These are phyloP conservation scores for Achatina immaculata DNA, from an alignment of 1,140 invertebrate genomes.

Conservation along the genomic window DNA sequence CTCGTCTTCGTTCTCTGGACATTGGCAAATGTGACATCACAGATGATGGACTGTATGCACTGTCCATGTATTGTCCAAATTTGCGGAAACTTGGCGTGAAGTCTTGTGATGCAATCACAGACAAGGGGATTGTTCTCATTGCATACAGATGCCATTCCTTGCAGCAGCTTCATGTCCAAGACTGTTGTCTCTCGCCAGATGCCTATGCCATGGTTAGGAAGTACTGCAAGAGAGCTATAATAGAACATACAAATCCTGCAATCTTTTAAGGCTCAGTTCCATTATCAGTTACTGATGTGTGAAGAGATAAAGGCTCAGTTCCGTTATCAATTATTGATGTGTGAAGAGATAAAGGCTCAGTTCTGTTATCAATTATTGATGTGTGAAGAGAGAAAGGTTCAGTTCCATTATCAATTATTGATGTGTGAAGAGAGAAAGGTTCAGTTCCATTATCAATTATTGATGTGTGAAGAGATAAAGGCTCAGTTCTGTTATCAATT, in stretches of 20 bases:
- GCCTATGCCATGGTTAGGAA: constrained; percentile 91
- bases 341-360: no score
- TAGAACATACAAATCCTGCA: constrained; percentile 93
- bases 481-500: no score
- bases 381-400: no score
- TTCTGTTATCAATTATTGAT: no score
- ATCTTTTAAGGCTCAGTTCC: constrained; percentile 81
- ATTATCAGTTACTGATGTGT: no score
- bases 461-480: no score
- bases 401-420: no score
- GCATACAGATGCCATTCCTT: constrained; percentile 86
- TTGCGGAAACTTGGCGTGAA: constrained; percentile 89
- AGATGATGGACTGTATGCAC: constrained; percentile 84
- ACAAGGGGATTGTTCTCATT: constrained; percentile 86
- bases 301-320: no score
- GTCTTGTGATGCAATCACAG: constrained; percentile 89
- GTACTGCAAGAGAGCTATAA: constrained; percentile 90
- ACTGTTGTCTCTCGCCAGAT: constrained; percentile 84
- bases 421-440: no score
- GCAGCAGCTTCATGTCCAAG: constrained; percentile 91
- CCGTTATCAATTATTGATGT: no score
- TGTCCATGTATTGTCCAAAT: constrained; percentile 90
- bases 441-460: no score
- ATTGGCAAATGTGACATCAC: constrained; percentile 94
- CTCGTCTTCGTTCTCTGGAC: constrained; percentile 85